Evolutionary conservation across 1,140 invertebrate species (phyloP), one percentile per base, ranked within the genome.

Genomic region (Drosophila punjabiensis): DNA sequence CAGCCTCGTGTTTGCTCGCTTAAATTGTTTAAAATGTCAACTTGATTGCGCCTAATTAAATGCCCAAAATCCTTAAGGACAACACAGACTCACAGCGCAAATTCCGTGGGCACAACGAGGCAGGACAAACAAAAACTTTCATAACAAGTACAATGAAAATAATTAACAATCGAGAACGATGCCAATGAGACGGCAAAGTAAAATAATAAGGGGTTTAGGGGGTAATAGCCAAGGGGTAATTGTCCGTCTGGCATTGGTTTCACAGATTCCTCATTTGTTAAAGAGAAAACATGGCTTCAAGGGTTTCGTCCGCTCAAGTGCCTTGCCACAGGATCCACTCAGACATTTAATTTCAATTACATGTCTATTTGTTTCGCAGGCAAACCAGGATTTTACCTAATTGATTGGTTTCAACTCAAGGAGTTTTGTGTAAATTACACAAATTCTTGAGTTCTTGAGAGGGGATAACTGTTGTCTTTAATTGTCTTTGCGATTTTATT

Each of bases 21-120:
- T 91, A 90, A 90, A 90, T 90, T 91, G 86, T 90, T 91, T 91
- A 90, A 86, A 90, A 90, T 90, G 86, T 91, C 87, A 90, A 90
- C 81, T 90, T 90, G 71, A 90, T 89, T 89, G 86, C 79, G 82
- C 86, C 81, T 90, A 90, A 90, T 90, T 90, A 87, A 90, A 90
- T 90, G 86, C 87, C 76, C 76, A 58, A 82, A 90, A 91, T 90
- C 86, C 87, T 90, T 66, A 81, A 90, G 79, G 82, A 86, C 76
- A 90, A 82, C 69, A 82, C 69, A 82, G 64, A 76, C 53, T 35
- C 32, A 1, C 3, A 13, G 45, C 14, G 8, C 28, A 41, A 30
- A 20, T 52, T 41, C 41, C 28, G 47, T 11, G 37, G 66, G 30
- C 6, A 18, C 18, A 35, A 52, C 28, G 33, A 39, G 41, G 14